A percentile compares a stretch with the other conserved stretches of the same genome.
These are phyloP conservation scores for Rhagoletis zephyria DNA, from an alignment of 1,140 invertebrate genomes.

Conservation along the genomic window DNA sequence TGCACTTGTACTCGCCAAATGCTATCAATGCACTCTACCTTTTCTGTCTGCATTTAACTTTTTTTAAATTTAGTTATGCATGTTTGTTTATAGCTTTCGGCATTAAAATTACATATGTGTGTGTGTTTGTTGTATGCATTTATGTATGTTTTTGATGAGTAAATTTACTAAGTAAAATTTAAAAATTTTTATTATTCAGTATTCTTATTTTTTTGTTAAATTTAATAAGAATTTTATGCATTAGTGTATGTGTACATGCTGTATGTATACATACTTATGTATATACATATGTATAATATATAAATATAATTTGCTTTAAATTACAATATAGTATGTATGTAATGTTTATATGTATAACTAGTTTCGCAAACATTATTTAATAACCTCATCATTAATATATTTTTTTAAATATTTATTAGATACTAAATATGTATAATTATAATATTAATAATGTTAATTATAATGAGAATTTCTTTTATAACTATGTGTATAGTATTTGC, in stretches of 20 bases:
- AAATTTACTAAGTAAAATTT: constrained; percentile 35
- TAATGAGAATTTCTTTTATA: constrained; percentile 54
- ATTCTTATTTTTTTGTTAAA: constrained; percentile 41
- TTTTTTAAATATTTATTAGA: not conserved
- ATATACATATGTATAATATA: constrained; percentile 53
- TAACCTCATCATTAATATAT: not conserved
- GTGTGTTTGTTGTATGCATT: not conserved
- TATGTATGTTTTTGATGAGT: not conserved
- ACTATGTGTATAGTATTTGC: constrained; percentile 52
- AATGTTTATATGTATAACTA: constrained; percentile 45
- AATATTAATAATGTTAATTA: constrained; percentile 58
- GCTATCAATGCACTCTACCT: no score
- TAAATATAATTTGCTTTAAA: not conserved
- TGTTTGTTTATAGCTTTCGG: not conserved
- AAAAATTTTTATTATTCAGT: constrained; percentile 31
- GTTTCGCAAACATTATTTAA: constrained; percentile 14
- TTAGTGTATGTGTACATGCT: constrained; percentile 59
- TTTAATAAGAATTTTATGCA: constrained; percentile 28
- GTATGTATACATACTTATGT: not conserved
- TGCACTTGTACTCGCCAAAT: no score
- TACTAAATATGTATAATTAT: constrained; percentile 33
- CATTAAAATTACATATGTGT: not conserved
- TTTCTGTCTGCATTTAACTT: no score
- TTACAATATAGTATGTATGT: not conserved
- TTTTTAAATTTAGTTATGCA: no score